phyloP scores from a whole-genome alignment of 2,888 invertebrate genomes.

The Spilarctia lutea region DNA sequence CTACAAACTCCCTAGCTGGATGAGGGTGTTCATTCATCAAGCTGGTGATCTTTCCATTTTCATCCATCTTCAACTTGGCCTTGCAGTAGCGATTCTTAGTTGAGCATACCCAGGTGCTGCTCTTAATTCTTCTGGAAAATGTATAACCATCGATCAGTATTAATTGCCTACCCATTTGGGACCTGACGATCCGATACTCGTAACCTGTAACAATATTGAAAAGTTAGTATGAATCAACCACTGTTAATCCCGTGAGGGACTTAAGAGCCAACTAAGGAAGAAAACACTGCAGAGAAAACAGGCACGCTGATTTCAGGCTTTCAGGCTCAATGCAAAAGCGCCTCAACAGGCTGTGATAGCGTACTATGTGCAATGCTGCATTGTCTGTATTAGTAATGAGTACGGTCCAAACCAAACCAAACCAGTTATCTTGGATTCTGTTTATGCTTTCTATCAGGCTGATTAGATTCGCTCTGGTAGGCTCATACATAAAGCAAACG shows the following conservation, averaged over 20 bases:
- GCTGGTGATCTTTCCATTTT: conserved; percentile 12
- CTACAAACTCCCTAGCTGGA: conserved; percentile 15
- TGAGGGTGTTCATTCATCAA: conserved; percentile 21
- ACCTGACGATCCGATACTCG: conserved; percentile 34
- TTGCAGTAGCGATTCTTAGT: conserved; percentile 38
- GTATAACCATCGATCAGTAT: conserved; percentile 59
- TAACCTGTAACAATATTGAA: conserved; percentile 12
- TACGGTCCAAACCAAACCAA: too few species aligned
- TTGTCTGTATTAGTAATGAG: too few species aligned
- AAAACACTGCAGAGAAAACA: too few species aligned
- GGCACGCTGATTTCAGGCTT: too few species aligned
- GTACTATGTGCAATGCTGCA: too few species aligned
- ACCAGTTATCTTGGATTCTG: too few species aligned
- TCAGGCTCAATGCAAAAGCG: too few species aligned
- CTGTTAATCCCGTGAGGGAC: too few species aligned
- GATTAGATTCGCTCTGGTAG: too few species aligned
- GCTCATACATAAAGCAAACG: background rate
- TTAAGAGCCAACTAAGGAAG: too few species aligned
- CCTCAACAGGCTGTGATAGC: too few species aligned
- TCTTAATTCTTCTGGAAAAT: conserved; percentile 35
- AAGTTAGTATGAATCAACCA: background rate
- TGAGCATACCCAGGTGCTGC: conserved; percentile 44
- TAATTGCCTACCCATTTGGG: conserved; percentile 44
- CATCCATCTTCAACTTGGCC: conserved; percentile 20
- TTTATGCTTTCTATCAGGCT: too few species aligned